Conservation (phyloP, 2,797 vertebrate genomes). For the Phylloscopus collybita region DNA sequence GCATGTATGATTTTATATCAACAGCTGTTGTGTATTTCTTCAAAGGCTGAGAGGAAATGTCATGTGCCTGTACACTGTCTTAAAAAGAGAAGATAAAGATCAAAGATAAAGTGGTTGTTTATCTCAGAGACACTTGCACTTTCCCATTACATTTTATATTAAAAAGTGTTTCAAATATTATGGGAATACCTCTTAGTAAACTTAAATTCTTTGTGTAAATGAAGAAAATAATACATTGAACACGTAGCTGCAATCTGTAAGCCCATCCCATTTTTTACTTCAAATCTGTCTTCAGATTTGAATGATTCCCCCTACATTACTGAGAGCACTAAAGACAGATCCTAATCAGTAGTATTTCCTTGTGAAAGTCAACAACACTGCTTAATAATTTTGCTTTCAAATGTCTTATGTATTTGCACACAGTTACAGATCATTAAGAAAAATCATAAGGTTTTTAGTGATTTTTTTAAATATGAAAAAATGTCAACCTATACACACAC, state of each 20-base stretch:
- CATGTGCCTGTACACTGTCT: background rate
- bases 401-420: background rate
- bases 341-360: background rate
- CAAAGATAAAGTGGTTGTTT: background rate
- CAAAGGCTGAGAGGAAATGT: background rate
- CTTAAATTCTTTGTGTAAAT: background rate
- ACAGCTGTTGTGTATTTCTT: background rate
- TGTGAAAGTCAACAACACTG: background rate
- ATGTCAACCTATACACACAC: too few relatives aligned
- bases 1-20: background rate
- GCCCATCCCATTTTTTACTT: background rate
- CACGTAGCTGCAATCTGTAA: background rate
- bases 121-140: background rate
- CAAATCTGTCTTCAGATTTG: background rate
- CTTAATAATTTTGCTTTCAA: background rate
- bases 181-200: background rate
- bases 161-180: background rate
- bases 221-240: background rate
- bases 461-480: background rate
- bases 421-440: background rate
- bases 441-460: background rate
- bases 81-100: background rate
- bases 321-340: background rate
- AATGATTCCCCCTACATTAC: background rate
- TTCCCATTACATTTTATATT: background rate